Conservation (phyloP, 2,888 invertebrate species). For the Neoscelio sp. region DNA sequence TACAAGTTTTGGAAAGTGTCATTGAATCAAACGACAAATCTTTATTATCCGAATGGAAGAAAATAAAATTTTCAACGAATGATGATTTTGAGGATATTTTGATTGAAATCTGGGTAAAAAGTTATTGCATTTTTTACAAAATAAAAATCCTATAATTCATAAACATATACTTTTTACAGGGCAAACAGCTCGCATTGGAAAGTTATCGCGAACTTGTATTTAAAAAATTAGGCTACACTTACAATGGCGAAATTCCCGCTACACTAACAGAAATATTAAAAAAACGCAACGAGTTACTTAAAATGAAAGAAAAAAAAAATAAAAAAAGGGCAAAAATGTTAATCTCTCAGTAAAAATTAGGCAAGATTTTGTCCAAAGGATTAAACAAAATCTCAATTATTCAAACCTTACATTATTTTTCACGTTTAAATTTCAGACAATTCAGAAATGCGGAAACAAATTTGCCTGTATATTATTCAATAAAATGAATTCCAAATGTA, state of each 20-base stretch:
- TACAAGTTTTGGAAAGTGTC: conserved; percentile 67
- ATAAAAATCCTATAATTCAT: background rate
- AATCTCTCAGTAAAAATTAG: no score
- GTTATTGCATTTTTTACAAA: background rate
- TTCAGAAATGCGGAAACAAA: no score
- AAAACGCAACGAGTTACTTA: background rate
- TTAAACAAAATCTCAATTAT: no score
- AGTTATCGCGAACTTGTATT: conserved; percentile 72
- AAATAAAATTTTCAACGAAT: conserved; percentile 63
- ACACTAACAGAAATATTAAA: conserved; percentile 12
- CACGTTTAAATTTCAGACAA: no score
- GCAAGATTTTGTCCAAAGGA: no score
- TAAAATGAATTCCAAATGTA: background rate
- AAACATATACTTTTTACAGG: conserved; percentile 66
- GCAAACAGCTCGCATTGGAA: conserved; percentile 75
- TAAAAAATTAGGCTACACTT: conserved; percentile 67
- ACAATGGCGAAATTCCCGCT: background rate
- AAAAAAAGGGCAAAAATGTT: no score
- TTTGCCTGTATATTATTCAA: background rate
- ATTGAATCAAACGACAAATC: conserved; percentile 78
- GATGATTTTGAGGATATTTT: conserved; percentile 44
- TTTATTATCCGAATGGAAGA: conserved; percentile 78
- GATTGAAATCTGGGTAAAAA: conserved; percentile 68
- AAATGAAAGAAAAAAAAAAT: conserved; percentile 9
- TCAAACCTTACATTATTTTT: no score